Conservation (phyloP, 2,113 vertebrate species). For the Pomatorhinus ruficollis region DNA sequence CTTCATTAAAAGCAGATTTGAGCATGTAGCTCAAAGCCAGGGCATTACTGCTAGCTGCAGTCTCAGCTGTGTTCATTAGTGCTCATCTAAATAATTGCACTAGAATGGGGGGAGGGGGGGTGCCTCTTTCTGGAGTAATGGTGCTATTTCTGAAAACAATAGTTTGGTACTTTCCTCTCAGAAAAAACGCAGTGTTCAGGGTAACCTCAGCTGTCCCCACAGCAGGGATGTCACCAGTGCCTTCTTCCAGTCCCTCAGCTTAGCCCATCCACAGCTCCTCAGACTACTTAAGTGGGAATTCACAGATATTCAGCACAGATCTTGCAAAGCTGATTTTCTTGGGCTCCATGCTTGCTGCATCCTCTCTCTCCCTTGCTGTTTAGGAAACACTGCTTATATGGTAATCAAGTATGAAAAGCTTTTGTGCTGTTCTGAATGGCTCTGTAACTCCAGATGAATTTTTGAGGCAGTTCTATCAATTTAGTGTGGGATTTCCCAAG, state of each 20-base stretch:
- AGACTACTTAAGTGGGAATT: not conserved
- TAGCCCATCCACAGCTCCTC: not conserved
- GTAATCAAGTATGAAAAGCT: not conserved
- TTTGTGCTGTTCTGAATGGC: not conserved
- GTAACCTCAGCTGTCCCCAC: not conserved
- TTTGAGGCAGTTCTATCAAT: not conserved
- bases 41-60: not conserved
- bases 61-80: not conserved
- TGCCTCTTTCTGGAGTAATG: not conserved
- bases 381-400: not conserved
- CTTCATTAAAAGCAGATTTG: not conserved
- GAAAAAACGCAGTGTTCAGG: not conserved
- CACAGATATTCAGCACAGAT: not conserved
- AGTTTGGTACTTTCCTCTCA: not conserved
- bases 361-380: not conserved
- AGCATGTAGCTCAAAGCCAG: not conserved
- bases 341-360: not conserved
- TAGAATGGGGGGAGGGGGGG: not conserved
- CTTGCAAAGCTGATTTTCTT: not conserved
- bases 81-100: not conserved
- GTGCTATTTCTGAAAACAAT: not conserved
- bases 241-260: not conserved
- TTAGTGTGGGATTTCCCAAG: not conserved
- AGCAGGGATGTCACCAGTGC: not conserved
- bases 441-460: not conserved